Evolutionary conservation across 2,888 invertebrate species (phyloP).

Genomic region (Tinea pellionella): DNA sequence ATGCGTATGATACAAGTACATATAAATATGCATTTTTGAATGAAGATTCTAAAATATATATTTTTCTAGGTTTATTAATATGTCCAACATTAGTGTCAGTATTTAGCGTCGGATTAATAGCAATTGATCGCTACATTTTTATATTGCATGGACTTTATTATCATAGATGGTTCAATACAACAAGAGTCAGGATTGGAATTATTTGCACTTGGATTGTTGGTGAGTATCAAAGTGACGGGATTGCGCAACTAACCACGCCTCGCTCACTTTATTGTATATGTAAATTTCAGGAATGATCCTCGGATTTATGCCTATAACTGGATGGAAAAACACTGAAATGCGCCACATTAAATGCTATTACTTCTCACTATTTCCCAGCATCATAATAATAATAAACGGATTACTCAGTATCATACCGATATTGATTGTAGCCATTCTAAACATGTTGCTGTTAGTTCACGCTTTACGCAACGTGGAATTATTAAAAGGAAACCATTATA

Average conservation of each 20-base stretch:
- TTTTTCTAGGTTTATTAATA: constrained; percentile 67
- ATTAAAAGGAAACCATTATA: constrained; percentile 24
- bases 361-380: constrained; percentile 64
- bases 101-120: constrained; percentile 73
- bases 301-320: constrained; percentile 71
- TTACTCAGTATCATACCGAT: constrained; percentile 66
- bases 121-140: constrained; percentile 73
- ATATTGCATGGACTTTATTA: constrained; percentile 74
- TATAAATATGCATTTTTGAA: no score
- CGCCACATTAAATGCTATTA: constrained; percentile 60
- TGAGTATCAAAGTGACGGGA: no score
- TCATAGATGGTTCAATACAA: constrained; percentile 70
- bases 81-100: constrained; percentile 73
- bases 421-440: constrained; percentile 52
- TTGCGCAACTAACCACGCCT: no score
- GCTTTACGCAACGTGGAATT: constrained; percentile 61
- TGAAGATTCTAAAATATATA: no score
- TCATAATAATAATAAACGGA: constrained; percentile 65
- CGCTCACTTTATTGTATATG: background rate
- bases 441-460: constrained; percentile 68
- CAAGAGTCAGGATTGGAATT: constrained; percentile 67
- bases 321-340: constrained; percentile 58
- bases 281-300: constrained; percentile 55
- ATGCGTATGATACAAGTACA: no score
- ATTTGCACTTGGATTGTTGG: constrained; percentile 68